These are phyloP conservation scores for Cyanoliseus patagonus DNA, from an alignment of 2,113 vertebrate species.

Conservation along the genomic window DNA sequence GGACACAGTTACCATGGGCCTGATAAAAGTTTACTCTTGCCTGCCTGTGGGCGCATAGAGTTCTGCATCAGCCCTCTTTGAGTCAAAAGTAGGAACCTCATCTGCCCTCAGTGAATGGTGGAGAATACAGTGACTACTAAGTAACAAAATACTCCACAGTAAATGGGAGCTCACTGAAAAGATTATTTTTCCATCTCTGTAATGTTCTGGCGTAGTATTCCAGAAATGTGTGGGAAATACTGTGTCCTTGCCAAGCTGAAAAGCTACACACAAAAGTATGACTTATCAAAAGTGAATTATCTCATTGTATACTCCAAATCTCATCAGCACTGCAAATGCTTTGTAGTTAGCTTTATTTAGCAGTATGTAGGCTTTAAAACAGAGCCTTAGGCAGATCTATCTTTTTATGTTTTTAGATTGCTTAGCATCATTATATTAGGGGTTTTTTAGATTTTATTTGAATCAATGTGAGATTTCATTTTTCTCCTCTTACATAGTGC, in stretches of 20 bases:
- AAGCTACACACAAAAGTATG: neutral
- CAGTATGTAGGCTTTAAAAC: conserved; percentile 8
- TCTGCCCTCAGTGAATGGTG: neutral
- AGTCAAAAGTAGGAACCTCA: neutral
- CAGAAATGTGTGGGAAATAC: conserved; percentile 1
- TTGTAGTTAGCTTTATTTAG: neutral
- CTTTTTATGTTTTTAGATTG: neutral
- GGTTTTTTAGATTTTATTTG: neutral
- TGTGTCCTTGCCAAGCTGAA: neutral
- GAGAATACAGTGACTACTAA: neutral
- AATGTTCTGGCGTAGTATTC: neutral
- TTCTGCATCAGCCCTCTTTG: neutral
- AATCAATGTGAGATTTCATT: neutral
- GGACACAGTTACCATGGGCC: neutral
- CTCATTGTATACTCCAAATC: neutral
- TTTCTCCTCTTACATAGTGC: neutral
- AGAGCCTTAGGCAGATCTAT: neutral
- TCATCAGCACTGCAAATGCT: neutral
- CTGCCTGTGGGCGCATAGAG: neutral
- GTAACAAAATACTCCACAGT: neutral
- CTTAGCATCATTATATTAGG: neutral
- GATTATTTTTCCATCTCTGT: neutral
- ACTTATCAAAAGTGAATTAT: conserved; percentile 7
- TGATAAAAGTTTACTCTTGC: neutral
- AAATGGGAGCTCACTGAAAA: neutral